Conservation (phyloP, 2,888 invertebrate species). For the Campoletis raptor region DNA sequence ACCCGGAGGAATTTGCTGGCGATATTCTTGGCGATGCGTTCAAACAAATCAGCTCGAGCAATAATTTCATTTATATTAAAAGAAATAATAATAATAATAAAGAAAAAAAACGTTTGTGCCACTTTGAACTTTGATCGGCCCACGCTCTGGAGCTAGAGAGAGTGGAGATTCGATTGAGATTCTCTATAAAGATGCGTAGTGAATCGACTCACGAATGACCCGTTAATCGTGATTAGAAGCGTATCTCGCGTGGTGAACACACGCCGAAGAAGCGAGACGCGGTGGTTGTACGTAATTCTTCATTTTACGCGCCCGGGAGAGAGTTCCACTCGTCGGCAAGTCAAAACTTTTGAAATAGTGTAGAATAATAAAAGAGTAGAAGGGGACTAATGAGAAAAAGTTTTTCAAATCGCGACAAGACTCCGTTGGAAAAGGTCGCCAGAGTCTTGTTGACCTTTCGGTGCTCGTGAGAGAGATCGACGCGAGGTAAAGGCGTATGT, state of each 20-base stretch:
- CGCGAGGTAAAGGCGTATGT: conserved; percentile 5
- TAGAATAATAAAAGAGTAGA: background rate
- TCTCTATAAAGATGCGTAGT: conserved; percentile 21
- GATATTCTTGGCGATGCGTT: conserved; percentile 15
- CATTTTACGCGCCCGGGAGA: background rate
- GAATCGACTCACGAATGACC: conserved; percentile 57
- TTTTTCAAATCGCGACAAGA: conserved; percentile 42
- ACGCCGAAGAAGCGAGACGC: conserved; percentile 37
- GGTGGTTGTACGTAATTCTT: background rate
- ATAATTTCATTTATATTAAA: background rate
- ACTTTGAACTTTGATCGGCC: conserved; percentile 19
- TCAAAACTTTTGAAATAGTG: background rate
- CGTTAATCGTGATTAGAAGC: conserved; percentile 65
- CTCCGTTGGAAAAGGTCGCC: conserved; percentile 53
- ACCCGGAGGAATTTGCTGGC: conserved; percentile 24
- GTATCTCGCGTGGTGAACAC: conserved; percentile 27
- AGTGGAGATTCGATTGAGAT: conserved; percentile 18
- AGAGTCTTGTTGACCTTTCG: conserved; percentile 53
- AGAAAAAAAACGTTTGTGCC: background rate
- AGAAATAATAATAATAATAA: too few relatives aligned
- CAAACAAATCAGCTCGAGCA: background rate
- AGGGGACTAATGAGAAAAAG: conserved; percentile 29
- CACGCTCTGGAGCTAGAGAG: background rate
- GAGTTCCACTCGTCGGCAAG: background rate
- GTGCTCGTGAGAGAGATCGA: conserved; percentile 12